Evolutionary conservation across 2,888 invertebrate genomes (phyloP).

Genomic region (Dioctria linearis): DNA sequence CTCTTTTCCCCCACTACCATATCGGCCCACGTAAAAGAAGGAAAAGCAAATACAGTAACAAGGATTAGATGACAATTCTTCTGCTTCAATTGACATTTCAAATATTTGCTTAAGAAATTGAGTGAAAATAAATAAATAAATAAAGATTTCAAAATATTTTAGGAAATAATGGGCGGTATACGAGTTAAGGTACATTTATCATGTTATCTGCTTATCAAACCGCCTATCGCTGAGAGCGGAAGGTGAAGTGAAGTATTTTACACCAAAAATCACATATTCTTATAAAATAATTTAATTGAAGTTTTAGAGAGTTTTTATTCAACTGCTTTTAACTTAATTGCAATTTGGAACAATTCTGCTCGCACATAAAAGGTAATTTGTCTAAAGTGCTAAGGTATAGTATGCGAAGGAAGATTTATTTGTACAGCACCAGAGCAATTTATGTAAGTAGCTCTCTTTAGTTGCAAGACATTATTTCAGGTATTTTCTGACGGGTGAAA

Average conservation of each 20-base stretch:
- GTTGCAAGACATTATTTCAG: constrained; percentile 27
- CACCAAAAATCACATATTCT: background rate
- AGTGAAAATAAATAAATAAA: background rate
- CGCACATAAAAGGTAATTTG: constrained; percentile 44
- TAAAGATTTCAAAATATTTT: background rate
- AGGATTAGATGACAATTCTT: constrained; percentile 19
- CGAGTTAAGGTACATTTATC: constrained; percentile 21
- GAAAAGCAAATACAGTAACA: background rate
- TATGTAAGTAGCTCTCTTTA: constrained; percentile 39
- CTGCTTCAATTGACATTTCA: constrained; percentile 33
- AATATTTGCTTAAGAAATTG: constrained; percentile 8
- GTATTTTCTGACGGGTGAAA: background rate
- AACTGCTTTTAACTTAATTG: constrained; percentile 53
- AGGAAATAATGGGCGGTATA: constrained; percentile 7
- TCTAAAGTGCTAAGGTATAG: constrained; percentile 50
- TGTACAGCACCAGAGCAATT: constrained; percentile 27
- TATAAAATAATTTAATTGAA: constrained; percentile 48
- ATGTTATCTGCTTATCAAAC: constrained; percentile 10
- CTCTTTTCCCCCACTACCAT: background rate
- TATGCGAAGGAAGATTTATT: constrained; percentile 36
- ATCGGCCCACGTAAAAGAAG: background rate
- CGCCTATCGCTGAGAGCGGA: too few species aligned
- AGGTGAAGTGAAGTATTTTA: too few species aligned
- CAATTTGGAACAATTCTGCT: constrained; percentile 29
- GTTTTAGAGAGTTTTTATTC: constrained; percentile 40